Conservation (phyloP, 2,797 vertebrate species). For the Myoxocephalus aenaeus region DNA sequence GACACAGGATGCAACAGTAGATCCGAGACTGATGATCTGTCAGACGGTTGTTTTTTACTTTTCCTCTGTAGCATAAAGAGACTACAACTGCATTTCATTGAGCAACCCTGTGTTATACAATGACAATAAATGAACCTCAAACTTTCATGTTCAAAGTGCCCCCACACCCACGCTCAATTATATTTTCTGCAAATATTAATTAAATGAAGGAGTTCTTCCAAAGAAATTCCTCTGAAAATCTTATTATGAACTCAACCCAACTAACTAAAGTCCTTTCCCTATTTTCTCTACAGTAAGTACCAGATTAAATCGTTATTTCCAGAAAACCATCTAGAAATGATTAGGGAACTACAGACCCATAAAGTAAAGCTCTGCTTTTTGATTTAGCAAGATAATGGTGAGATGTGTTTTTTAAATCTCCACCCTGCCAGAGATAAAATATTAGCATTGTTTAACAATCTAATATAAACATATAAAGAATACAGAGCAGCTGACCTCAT, state of each 20-base stretch:
- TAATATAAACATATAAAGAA: neutral
- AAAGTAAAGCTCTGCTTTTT: neutral
- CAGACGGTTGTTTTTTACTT: neutral
- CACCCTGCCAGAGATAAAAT: neutral
- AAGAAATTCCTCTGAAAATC: neutral
- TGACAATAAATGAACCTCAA: neutral
- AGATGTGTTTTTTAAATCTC: neutral
- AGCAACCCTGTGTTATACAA: neutral
- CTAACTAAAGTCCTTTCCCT: neutral
- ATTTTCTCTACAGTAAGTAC: neutral
- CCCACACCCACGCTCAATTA: neutral
- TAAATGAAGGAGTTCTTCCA: neutral
- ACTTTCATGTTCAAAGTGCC: neutral
- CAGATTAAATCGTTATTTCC: neutral
- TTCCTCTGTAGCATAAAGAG: neutral
- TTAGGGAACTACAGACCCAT: neutral
- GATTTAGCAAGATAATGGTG: neutral
- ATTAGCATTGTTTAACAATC: neutral
- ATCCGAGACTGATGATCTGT: too few species aligned
- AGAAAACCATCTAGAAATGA: neutral
- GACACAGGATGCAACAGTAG: too few species aligned
- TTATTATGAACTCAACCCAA: neutral
- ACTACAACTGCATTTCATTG: neutral
- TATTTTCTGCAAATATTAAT: neutral
- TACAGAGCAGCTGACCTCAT: neutral